These are phyloP conservation scores for Hemibagrus wyckioides DNA, from an alignment of 2,113 vertebrate genomes.

Conservation along the genomic window DNA sequence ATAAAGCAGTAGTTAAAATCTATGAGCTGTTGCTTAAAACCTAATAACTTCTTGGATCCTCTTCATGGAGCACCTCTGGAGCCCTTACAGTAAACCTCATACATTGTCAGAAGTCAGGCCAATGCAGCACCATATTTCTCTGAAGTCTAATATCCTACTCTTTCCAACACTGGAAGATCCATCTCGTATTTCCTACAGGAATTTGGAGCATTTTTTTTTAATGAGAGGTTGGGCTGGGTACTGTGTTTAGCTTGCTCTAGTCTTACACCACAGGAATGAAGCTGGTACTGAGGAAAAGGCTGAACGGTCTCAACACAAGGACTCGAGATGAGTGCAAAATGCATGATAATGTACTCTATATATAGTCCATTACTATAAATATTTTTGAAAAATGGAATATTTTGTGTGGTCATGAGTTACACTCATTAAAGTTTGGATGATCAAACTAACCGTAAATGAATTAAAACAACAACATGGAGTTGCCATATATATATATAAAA, in stretches of 20 bases:
- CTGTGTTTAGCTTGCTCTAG: constrained; percentile 42
- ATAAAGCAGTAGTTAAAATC: background rate
- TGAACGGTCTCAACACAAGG: background rate
- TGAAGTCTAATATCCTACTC: background rate
- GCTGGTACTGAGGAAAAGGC: constrained; percentile 8
- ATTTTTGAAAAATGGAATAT: background rate
- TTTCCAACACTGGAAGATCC: background rate
- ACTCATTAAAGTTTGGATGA: background rate
- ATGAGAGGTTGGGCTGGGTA: constrained; percentile 35
- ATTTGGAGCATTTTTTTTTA: constrained; percentile 39
- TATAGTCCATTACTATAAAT: background rate
- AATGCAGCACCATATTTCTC: background rate
- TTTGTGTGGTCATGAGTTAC: background rate
- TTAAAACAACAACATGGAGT: background rate
- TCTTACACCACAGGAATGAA: constrained; percentile 50
- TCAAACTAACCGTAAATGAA: background rate
- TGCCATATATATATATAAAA: background rate
- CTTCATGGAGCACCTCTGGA: background rate
- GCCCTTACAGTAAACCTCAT: background rate
- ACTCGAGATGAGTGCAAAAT: background rate
- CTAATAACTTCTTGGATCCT: background rate
- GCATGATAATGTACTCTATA: background rate
- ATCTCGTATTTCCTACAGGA: constrained; percentile 40
- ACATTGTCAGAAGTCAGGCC: background rate
- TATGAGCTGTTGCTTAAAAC: background rate